These are phyloP conservation scores for Ceratosolen fusciceps DNA, from an alignment of 1,140 invertebrate species.

Conservation along the genomic window DNA sequence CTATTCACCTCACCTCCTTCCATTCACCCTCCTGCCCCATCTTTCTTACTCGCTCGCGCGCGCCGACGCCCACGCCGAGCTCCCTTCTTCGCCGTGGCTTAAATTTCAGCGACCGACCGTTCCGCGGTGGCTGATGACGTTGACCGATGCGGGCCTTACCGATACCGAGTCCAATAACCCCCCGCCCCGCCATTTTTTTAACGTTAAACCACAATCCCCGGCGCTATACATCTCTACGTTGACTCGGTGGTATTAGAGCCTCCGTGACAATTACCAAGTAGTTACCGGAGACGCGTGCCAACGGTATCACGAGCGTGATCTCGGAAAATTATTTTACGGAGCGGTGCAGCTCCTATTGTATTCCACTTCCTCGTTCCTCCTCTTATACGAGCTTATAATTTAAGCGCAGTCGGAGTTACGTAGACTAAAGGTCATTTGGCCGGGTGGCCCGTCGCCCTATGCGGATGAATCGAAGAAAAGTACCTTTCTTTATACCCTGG, in stretches of 20 bases:
- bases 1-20: constrained; percentile 12
- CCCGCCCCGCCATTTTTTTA: too few relatives aligned
- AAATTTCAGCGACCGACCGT: constrained; percentile 68
- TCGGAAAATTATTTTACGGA: neutral
- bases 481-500: too few relatives aligned
- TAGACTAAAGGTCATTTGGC: too few relatives aligned
- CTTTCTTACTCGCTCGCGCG: neutral
- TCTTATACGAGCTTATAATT: neutral
- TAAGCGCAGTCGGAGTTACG: too few relatives aligned
- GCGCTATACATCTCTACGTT: too few relatives aligned
- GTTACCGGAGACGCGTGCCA: neutral
- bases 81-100: constrained; percentile 61
- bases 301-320: neutral
- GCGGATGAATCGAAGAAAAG: too few relatives aligned
- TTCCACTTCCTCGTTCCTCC: neutral
- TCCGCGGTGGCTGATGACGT: constrained; percentile 61
- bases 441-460: too few relatives aligned
- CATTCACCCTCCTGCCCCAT: too few relatives aligned
- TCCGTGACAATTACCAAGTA: neutral
- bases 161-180: too few relatives aligned
- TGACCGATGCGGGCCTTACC: constrained; percentile 67
- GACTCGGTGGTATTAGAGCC: neutral
- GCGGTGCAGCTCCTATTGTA: neutral
- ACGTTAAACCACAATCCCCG: too few relatives aligned
- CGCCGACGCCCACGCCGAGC: constrained; percentile 10